Evolutionary conservation across 2,797 vertebrate genomes (phyloP).

Genomic region (Bucorvus abyssinicus): DNA sequence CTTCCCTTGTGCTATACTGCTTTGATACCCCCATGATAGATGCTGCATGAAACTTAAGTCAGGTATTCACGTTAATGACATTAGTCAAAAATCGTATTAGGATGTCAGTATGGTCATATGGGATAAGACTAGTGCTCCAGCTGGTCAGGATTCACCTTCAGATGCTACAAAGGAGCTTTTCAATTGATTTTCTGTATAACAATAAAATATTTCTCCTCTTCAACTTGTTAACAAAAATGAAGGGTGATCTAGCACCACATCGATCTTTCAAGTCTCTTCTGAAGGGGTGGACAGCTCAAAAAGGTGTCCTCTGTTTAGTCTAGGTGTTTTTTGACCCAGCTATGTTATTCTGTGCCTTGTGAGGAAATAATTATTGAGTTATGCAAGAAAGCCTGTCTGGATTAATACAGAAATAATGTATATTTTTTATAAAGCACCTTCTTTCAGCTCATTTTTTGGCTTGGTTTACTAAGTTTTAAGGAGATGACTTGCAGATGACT

Average conservation of each 20-base stretch:
- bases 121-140: neutral
- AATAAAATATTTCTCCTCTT: neutral
- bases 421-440: conserved; percentile 19
- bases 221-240: neutral
- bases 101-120: neutral
- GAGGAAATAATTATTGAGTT: neutral
- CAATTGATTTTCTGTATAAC: neutral
- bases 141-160: neutral
- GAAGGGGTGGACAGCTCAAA: neutral
- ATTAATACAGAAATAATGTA: neutral
- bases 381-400: neutral
- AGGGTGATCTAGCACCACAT: neutral
- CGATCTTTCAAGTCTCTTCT: neutral
- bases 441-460: conserved; percentile 20
- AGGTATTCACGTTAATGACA: neutral
- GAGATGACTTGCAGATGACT: conserved; percentile 8
- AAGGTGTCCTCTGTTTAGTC: neutral
- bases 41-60: neutral
- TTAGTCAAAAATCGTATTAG: neutral
- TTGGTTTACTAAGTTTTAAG: neutral
- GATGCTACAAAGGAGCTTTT: neutral
- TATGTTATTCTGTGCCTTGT: conserved; percentile 4
- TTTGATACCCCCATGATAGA: neutral
- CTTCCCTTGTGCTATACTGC: neutral
- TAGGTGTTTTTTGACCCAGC: neutral